phyloP scores from a whole-genome alignment of 2,113 vertebrate genomes.

The Bothrops jararaca region DNA sequence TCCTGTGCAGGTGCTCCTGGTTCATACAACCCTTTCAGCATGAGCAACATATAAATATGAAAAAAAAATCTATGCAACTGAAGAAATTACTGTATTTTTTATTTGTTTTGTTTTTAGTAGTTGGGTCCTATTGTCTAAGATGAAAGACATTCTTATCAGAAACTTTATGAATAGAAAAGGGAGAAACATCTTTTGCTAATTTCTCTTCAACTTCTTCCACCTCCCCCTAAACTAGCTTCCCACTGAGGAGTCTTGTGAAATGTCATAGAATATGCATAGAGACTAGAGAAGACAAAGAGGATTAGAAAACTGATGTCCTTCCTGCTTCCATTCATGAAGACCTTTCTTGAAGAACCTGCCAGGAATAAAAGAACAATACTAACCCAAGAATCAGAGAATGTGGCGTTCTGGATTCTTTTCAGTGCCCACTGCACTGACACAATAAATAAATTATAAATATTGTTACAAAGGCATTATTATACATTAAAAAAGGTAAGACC shows the following conservation, averaged over 20 bases:
- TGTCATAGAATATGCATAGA: not conserved
- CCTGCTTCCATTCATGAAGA: not conserved
- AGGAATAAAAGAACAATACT: not conserved
- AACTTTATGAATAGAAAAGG: not conserved
- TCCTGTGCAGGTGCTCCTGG: not conserved
- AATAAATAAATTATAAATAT: constrained; percentile 4
- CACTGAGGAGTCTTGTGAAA: not conserved
- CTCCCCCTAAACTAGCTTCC: not conserved
- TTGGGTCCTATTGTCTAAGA: not conserved
- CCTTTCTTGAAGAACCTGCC: not conserved
- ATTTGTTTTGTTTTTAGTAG: not conserved
- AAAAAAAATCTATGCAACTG: not conserved
- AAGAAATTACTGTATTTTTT: not conserved
- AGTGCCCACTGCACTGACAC: not conserved
- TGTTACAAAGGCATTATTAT: not conserved
- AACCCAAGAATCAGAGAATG: not conserved
- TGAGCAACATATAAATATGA: not conserved
- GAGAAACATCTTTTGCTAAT: not conserved
- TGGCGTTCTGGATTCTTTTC: not conserved
- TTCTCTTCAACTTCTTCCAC: not conserved
- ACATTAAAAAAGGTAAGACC: not conserved
- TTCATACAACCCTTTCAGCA: not conserved
- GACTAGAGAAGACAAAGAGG: not conserved
- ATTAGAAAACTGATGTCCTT: not conserved
- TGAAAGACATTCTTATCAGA: not conserved